phyloP scores from a whole-genome alignment of 1,140 invertebrate genomes.

The Drusus annulatus region DNA sequence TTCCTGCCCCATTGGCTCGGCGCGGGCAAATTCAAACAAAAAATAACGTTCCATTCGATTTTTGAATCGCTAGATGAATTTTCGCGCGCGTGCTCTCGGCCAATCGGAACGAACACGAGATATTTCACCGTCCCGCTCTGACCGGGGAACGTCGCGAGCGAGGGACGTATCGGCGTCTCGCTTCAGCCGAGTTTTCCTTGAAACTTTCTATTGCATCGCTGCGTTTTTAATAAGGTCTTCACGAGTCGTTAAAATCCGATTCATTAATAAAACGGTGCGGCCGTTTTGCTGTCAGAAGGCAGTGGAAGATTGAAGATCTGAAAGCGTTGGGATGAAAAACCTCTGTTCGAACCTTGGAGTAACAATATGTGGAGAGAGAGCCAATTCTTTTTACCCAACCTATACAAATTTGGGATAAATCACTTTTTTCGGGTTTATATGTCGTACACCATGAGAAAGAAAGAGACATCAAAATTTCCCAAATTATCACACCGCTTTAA shows the following conservation, averaged over 20 bases:
- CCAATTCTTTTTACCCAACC: too few relatives aligned
- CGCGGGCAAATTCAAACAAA: slow-evolving; percentile 19
- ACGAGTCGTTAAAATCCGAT: not conserved
- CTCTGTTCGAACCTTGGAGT: too few relatives aligned
- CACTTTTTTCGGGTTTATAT: too few relatives aligned
- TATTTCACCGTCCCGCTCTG: not conserved
- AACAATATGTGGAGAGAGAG: too few relatives aligned
- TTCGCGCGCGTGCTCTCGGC: slow-evolving; percentile 25
- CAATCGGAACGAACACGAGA: slow-evolving; percentile 20
- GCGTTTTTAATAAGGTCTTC: slow-evolving; percentile 1
- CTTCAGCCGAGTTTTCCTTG: slow-evolving; percentile 19
- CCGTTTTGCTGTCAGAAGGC: not conserved
- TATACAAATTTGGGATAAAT: too few relatives aligned
- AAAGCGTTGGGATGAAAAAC: too few relatives aligned
- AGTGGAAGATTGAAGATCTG: not conserved
- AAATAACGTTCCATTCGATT: slow-evolving; percentile 9
- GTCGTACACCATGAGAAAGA: too few relatives aligned
- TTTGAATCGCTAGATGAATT: slow-evolving; percentile 5
- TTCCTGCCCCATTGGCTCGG: slow-evolving; percentile 11
- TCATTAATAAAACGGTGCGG: not conserved
- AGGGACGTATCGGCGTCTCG: not conserved
- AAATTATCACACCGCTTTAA: too few relatives aligned
- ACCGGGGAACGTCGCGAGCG: not conserved
- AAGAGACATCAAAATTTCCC: too few relatives aligned
- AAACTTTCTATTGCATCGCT: slow-evolving; percentile 36